Evolutionary conservation across 2,888 invertebrate species (phyloP), one percentile per base, ranked within the genome.

Genomic region (Mesochorus sp.): DNA sequence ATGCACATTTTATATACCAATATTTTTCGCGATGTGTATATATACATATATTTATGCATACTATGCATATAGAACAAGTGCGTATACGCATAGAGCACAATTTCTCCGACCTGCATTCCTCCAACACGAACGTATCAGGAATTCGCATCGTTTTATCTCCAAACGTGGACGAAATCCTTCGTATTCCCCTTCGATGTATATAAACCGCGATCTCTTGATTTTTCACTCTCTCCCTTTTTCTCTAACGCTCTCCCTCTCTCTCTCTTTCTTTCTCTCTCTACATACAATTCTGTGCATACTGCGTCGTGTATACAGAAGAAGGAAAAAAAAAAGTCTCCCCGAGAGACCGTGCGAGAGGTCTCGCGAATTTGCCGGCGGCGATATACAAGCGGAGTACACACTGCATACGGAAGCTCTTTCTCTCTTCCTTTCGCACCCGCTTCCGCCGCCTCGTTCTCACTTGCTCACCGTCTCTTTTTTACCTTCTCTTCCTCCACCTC

Each of bases 271-370:
- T 39, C 1, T 37, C 4, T 37, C 6, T 61, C 17, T 61, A 8
- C 17, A 3, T 39, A 37, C 39, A 53, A 31, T 21, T 67, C 26
- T 42, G 31, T 28, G n/a, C 10, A 12, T 44, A 55, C 47, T 55
- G 55, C 67, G 28, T 4, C 19, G 55, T 51, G 67, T 53, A 31
- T 67, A 55, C 31, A 42, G 37, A 14, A 68, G 47, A 34, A 57
- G 47, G 53, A 59, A 66, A 66, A 64, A 59, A 66, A 66, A 64
- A 59, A 66, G 47, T 47, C 17, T 61, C 53, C 61, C 73, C 62
- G 51, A 49, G 73, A 77, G 68, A 73, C 68, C 68, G 68, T 73
- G 68, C 77, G 73, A 77, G 77, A 77, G 77, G 77, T 77, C 77
- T 77, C 77, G 68, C 68, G 68, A 77, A 73, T 77, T 62, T 68